Evolutionary conservation across 2,797 vertebrate species (phyloP), one percentile per base, ranked within the genome.

Genomic region (Sebastes vulpes): DNA sequence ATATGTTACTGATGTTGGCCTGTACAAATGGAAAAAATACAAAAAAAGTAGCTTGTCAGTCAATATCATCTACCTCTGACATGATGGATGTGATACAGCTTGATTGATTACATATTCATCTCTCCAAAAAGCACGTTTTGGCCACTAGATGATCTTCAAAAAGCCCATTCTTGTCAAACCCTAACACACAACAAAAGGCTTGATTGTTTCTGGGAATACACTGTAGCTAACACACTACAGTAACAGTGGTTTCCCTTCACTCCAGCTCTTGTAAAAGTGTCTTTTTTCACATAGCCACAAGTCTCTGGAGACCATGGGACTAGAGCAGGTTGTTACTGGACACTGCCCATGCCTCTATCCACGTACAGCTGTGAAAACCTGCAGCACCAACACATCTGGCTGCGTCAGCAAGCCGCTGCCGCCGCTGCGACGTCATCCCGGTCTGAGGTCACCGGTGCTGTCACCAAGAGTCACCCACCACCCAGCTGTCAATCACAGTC

Each of bases 331-430:
- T 88, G 80, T 92, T 86, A 69, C 84, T 92, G 85, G 89, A 94
- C 63, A 7, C 57, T 54, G 71, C 81, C 89, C 84, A 84, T 20
- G 66, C 60, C 78, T 82, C 60, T 48, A 4, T 87, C 82, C 75
- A 74, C 9, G 3, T 54, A 59, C 91, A 94, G 89, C 91, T 92
- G 91, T 79, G 66, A 83, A 92, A 92, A 90, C 89, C 86, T 75
- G 75, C 82, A 48, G 64, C 67, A 60, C 79, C 32, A 76, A 65
- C 79, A 81, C 84, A 88, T 91, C 88, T 91, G 93, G 81, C 70
- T 64, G 72, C 65, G 10, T 75, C 72, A 9, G 65, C 58, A 18
- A 26, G 26, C 65, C 6, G 32, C 53, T 4, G 35, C 61, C 18
- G 9, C 65, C 2, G 14, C 42, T 42, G 65, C 29, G 9, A 72